Evolutionary conservation across 2,797 vertebrate genomes (phyloP).

Genomic region (Tangara arthus): DNA sequence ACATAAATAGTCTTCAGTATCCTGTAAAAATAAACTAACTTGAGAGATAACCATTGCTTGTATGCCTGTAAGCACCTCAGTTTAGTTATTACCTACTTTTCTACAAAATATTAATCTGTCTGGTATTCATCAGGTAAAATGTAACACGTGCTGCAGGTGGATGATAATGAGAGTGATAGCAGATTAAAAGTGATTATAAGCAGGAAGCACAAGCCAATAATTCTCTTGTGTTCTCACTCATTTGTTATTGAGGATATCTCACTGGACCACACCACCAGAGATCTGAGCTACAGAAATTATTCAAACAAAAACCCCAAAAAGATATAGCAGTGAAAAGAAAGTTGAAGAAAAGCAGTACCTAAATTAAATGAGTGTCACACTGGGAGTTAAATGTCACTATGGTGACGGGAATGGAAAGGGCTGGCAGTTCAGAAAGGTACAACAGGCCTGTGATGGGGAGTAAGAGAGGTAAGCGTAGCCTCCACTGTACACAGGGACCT

Average conservation of each 20-base stretch:
- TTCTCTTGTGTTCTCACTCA: not conserved
- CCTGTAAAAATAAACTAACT: not conserved
- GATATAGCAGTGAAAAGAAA: not conserved
- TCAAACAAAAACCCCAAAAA: not conserved
- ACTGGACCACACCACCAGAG: not conserved
- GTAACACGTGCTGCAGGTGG: not conserved
- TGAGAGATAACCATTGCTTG: not conserved
- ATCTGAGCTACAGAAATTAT: not conserved
- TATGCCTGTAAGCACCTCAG: not conserved
- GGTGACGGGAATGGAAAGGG: not conserved
- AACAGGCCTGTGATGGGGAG: not conserved
- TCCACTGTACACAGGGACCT: rapidly evolving
- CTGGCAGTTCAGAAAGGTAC: not conserved
- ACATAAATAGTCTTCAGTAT: not conserved
- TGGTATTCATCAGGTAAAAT: not conserved
- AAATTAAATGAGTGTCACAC: not conserved
- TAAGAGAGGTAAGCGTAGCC: not conserved
- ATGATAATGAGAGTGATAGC: not conserved
- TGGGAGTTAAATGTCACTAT: not conserved
- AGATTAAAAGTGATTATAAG: not conserved
- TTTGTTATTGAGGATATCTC: not conserved
- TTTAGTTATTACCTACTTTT: not conserved
- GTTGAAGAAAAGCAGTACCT: not conserved
- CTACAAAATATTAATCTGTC: not conserved
- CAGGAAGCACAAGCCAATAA: not conserved